Evolutionary conservation across 1,140 invertebrate species (phyloP), one percentile per base, ranked within the genome.

Genomic region (Macrotrachela quadricornifera): DNA sequence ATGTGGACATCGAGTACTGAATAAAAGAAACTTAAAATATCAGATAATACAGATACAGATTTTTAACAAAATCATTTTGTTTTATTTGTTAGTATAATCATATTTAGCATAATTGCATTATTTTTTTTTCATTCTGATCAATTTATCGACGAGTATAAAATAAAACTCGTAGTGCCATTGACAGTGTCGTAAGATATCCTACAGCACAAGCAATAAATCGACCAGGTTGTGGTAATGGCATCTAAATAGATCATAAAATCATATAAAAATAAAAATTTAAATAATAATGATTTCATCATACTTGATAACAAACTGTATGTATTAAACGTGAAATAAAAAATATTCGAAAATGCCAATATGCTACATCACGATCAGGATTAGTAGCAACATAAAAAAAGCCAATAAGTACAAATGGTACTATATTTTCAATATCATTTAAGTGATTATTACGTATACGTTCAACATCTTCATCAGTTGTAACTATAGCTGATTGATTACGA

Each of bases 401-500:
- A 42, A 76, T 64, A 2, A 74, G 58, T 10, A 78, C 69, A 68
- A 79, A 80, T 9, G 76, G 70, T 12, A 77, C 61, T 51, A 80
- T 72, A 57, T 80, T 81, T 62, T 81, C 79, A 49, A 81, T 57
- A 60, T 81, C 79, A 59, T 80, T 81, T 49, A 72, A 64, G 60
- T 81, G 79, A 14, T 77, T 76, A 58, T 78, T 78, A 56, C 64
- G 53, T 12, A 62, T 57, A 39, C 64, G 55, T 51, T 66, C 64
- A 15, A 66, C 63, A 16, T 61, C 57, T 10, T 66, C 59, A 39
- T 49, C 46, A 1, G 52, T 44, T 12, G 51, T 30, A 2, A 30
- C 21, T 30, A 30, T 8, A 30, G 21, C 8, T 30, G 21, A 30
- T 8, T 30, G 21, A 30, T 30, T 2, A 4, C 21, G 21, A 30